Conservation (phyloP, 2,113 vertebrate species). For the Cygnus atratus region DNA sequence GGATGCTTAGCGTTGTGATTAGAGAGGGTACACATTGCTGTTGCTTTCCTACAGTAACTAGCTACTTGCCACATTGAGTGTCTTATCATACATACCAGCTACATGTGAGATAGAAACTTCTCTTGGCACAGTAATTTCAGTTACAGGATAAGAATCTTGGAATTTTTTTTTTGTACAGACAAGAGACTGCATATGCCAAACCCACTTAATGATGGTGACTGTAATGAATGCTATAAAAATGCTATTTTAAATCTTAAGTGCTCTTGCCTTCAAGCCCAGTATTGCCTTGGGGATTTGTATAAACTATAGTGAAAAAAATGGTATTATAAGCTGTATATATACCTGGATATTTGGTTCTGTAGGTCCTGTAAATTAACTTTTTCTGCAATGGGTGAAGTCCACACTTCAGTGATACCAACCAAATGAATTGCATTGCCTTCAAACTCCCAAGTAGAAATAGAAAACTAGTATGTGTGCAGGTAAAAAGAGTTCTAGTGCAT, state of each 20-base stretch:
- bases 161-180: not conserved
- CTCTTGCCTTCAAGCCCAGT: not conserved
- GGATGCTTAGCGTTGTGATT: not conserved
- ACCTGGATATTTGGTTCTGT: not conserved
- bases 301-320: not conserved
- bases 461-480: not conserved
- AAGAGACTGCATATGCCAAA: not conserved
- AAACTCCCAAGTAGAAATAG: not conserved
- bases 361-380: not conserved
- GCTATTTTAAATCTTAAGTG: not conserved
- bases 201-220: not conserved
- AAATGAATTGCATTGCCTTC: not conserved
- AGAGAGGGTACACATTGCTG: not conserved
- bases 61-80: fast-evolving
- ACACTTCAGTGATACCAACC: not conserved
- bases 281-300: not conserved
- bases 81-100: not conserved
- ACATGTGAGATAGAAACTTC: not conserved
- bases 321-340: not conserved
- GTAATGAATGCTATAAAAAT: not conserved
- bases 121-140: not conserved
- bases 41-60: not conserved
- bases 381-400: not conserved
- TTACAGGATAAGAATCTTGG: not conserved
- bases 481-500: not conserved